These are phyloP conservation scores for Lutraria rhynchaena DNA, from an alignment of 1,140 invertebrate genomes.

Conservation along the genomic window DNA sequence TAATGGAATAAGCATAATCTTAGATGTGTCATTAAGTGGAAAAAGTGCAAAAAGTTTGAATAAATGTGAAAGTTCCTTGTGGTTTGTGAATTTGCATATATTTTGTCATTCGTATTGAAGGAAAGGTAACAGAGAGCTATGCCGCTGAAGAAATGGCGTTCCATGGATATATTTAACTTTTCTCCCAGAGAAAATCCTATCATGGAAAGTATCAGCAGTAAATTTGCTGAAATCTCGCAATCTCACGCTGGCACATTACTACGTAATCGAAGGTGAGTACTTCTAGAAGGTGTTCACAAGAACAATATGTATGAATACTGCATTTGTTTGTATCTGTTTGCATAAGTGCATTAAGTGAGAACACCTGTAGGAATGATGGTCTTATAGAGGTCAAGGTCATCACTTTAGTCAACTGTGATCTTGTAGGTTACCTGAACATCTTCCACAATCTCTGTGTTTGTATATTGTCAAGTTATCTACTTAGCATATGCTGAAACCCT, in stretches of 20 bases:
- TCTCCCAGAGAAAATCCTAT: conserved; percentile 41
- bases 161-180: conserved; percentile 60
- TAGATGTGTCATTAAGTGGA: background rate
- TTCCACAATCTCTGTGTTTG: too few relatives aligned
- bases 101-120: conserved; percentile 24
- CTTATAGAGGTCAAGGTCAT: too few relatives aligned
- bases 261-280: conserved; percentile 42
- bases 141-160: conserved; percentile 55
- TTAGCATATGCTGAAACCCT: too few relatives aligned
- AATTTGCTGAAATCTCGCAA: conserved; percentile 57
- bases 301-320: too few relatives aligned
- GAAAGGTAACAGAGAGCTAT: conserved; percentile 16
- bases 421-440: too few relatives aligned
- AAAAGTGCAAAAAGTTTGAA: background rate
- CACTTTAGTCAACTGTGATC: too few relatives aligned
- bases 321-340: too few relatives aligned
- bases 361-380: too few relatives aligned
- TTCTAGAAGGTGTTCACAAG: too few relatives aligned
- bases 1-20: background rate
- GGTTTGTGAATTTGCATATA: background rate
- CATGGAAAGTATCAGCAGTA: conserved; percentile 54
- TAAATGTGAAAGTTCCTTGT: conserved; percentile 18
- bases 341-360: too few relatives aligned
- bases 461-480: too few relatives aligned
- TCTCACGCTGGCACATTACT: conserved; percentile 54